phyloP scores from a whole-genome alignment of 2,888 invertebrate genomes.

The Monopis laevigella region DNA sequence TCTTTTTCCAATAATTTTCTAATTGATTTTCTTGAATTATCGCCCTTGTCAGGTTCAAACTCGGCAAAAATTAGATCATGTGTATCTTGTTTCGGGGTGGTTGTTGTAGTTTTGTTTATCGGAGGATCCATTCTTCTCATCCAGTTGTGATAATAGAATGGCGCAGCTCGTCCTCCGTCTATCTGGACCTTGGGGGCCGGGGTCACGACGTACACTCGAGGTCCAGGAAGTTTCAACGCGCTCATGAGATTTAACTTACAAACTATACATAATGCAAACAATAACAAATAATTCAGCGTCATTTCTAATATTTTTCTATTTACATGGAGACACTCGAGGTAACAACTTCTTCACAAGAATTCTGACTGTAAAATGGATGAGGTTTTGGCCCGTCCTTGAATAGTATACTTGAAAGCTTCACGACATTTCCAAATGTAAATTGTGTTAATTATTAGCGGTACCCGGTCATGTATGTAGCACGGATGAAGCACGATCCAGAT shows the following conservation, averaged over 20 bases:
- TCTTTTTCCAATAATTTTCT: conserved; percentile 50
- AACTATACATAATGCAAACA: conserved; percentile 2
- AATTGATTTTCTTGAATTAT: conserved; percentile 42
- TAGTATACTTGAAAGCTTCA: conserved; percentile 17
- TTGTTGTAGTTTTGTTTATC: conserved; percentile 28
- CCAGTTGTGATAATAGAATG: conserved; percentile 58
- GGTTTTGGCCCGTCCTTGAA: conserved; percentile 20
- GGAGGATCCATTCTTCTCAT: conserved; percentile 47
- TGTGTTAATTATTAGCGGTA: conserved; percentile 63
- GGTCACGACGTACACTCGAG: conserved; percentile 53
- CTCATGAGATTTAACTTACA: background rate
- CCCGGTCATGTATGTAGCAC: conserved; percentile 44
- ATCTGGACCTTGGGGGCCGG: conserved; percentile 35
- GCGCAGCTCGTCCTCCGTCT: conserved; percentile 40
- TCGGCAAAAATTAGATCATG: conserved; percentile 60
- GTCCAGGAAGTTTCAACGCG: conserved; percentile 38
- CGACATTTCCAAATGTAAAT: conserved; percentile 32
- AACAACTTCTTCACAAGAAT: conserved; percentile 32
- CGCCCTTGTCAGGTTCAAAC: conserved; percentile 41
- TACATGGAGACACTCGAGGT: background rate
- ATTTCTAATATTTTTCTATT: background rate
- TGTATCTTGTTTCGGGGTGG: conserved; percentile 31
- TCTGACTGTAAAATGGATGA: conserved; percentile 41
- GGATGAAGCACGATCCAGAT: conserved; percentile 41
- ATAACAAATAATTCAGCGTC: background rate